Percentiles rank a stretch among this genome's conserved stretches.
These are phyloP conservation scores for Siniperca knerii DNA, from an alignment of 2,113 vertebrate genomes.

Conservation along the genomic window DNA sequence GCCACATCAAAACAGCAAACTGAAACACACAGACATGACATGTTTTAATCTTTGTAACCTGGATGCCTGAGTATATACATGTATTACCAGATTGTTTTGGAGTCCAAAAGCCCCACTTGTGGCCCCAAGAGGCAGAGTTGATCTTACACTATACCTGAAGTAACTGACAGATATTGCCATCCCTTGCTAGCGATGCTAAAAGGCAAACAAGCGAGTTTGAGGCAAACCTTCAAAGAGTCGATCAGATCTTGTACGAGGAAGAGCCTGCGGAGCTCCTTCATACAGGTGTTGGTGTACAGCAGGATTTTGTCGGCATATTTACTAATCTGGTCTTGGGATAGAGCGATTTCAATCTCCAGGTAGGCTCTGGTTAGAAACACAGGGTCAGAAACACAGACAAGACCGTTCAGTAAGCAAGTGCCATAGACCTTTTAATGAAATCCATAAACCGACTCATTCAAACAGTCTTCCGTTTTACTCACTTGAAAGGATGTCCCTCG, in stretches of 20 bases:
- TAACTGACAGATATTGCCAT: background rate
- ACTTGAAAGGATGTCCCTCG: constrained; percentile 99
- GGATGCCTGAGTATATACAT: background rate
- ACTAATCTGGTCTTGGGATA: constrained; percentile 98
- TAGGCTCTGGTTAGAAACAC: constrained; percentile 86
- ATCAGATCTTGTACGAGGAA: constrained; percentile 98
- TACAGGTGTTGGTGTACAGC: constrained; percentile 93
- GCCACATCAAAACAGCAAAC: constrained; percentile 99
- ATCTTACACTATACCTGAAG: background rate
- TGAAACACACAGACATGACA: constrained; percentile 69
- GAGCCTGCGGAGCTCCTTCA: constrained; percentile 95
- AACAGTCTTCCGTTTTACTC: constrained; percentile 60
- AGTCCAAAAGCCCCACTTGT: background rate
- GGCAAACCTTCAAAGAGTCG: constrained; percentile 95
- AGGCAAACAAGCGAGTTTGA: constrained; percentile 5
- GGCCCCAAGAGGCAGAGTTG: background rate
- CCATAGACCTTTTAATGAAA: background rate
- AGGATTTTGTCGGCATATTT: constrained; percentile 97
- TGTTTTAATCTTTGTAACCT: background rate
- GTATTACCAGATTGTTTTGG: background rate
- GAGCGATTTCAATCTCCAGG: constrained; percentile 95
- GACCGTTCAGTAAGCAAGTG: background rate
- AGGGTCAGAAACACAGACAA: background rate
- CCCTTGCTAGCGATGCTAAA: background rate
- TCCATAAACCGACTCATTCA: background rate